Base-by-base conservation (phyloP, 30 jellyfish, hydroid and myxozoan genomes). In the Pelagia noctiluca region DNA sequence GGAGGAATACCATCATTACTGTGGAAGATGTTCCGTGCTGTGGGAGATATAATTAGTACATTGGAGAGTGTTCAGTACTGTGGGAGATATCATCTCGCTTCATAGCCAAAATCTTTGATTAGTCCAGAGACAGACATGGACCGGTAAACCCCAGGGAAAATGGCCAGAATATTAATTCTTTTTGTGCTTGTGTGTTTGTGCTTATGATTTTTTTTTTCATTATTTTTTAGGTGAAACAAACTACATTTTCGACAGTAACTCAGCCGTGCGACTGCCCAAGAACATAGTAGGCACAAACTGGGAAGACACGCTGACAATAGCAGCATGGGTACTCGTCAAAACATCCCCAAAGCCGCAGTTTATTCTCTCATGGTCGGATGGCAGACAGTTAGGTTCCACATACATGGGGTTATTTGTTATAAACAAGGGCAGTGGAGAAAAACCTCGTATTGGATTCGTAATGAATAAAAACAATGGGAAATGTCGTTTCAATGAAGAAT, bases 211-310 rank as follows among this genome's bases (percentile, higher is more conserved):
- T n/a, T n/a, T n/a, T n/a, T n/a, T n/a, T n/a, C n/a, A n/a, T n/a
- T n/a, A n/a, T n/a, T n/a, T n/a, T n/a, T n/a, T n/a, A 86, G 96
- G 96, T 47, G 90, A 86, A 34, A 76, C 88, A 24, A 76, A 86
- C 72, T 68, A 62, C 74, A 68, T 71, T 35, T 86, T 86, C 60
- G 96, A 86, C 66, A 90, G 90, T 12, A 62, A 47, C 48, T 19
- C 83, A 0, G 96, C 96, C 4, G 72, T 78, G 13, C 89, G 96
- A 7, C 42, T 86, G 36, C 96, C 96, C 1, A 24, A 46, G 60
- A 63, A 24, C 35, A 21, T 74, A 8, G 34, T 86, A 25, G 80
- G 73, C 18, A 31, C 13, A 26, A 67, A 86, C 25, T 86, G 96
- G 96, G 77, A 76, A 31, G 74, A 76, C n/a, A 38, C 46, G 16